These are phyloP conservation scores for Melitaea athalia DNA, from an alignment of 2,888 invertebrate genomes.

Conservation along the genomic window DNA sequence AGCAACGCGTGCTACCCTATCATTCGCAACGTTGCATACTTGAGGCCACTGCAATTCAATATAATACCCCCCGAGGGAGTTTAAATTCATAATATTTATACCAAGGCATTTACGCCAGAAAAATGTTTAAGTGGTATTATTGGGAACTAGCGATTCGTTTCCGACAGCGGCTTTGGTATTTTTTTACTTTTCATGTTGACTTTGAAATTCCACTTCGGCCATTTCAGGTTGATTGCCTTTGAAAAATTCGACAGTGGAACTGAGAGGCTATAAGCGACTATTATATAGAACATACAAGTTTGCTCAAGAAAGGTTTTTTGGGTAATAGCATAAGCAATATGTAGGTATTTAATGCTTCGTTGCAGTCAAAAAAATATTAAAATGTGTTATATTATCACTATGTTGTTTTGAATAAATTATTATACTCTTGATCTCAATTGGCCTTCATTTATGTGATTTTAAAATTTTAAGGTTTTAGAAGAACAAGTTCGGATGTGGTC, in stretches of 20 bases:
- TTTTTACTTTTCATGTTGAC: not conserved
- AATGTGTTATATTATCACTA: too few species aligned
- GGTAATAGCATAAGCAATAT: not conserved
- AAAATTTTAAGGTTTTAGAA: too few species aligned
- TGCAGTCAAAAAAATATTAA: too few species aligned
- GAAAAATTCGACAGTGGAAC: not conserved
- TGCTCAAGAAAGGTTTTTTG: not conserved
- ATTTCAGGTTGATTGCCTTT: not conserved
- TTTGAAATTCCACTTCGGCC: not conserved
- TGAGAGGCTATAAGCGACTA: not conserved
- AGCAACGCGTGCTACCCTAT: slow-evolving; percentile 22
- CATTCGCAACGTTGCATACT: slow-evolving; percentile 21
- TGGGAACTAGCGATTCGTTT: slow-evolving; percentile 4
- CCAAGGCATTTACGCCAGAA: slow-evolving; percentile 6
- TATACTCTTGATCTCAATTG: too few species aligned
- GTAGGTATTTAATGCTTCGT: not conserved
- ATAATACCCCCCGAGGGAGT: slow-evolving; percentile 22
- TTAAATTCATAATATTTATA: slow-evolving; percentile 13
- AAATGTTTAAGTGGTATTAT: slow-evolving; percentile 3
- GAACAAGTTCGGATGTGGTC: too few species aligned
- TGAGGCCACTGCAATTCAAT: slow-evolving; percentile 24
- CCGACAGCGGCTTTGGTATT: not conserved
- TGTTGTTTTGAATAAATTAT: too few species aligned
- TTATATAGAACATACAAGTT: not conserved
- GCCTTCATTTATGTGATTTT: too few species aligned